A percentile compares a stretch with the other conserved stretches of the same genome.
Evolutionary conservation across 2,888 invertebrate species (phyloP).

Genomic region (Polydrusus pterygomalis): DNA sequence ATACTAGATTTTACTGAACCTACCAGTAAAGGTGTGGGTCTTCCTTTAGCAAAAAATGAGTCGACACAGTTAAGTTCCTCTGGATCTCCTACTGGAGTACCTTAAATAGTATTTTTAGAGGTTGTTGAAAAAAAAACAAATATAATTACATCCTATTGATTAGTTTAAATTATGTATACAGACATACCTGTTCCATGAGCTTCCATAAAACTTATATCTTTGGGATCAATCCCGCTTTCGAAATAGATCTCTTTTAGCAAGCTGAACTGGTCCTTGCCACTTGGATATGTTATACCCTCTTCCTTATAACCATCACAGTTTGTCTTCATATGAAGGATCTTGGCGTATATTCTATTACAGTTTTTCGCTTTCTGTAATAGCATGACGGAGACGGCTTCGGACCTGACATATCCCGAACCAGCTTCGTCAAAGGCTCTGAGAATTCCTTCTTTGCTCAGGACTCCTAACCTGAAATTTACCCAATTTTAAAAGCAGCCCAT

Average conservation of each 20-base stretch:
- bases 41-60: conserved; percentile 83
- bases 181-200: conserved; percentile 86
- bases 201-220: conserved; percentile 85
- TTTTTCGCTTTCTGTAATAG: conserved; percentile 80
- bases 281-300: conserved; percentile 69
- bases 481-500: too few relatives aligned
- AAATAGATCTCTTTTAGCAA: conserved; percentile 78
- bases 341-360: conserved; percentile 68
- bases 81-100: conserved; percentile 90
- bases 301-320: conserved; percentile 60
- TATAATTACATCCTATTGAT: too few relatives aligned
- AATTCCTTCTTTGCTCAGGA: conserved; percentile 87
- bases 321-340: conserved; percentile 45
- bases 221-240: conserved; percentile 79
- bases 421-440: conserved; percentile 94
- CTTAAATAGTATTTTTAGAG: conserved; percentile 62
- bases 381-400: conserved; percentile 83
- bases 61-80: conserved; percentile 91
- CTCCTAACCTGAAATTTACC: conserved; percentile 76
- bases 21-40: conserved; percentile 82
- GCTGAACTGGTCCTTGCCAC: conserved; percentile 75
- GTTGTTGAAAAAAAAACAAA: too few relatives aligned
- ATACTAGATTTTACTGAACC: conserved; percentile 96
- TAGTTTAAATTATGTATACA: background rate
- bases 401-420: conserved; percentile 87